Evolutionary conservation across 2,113 vertebrate species (phyloP), one percentile per base, ranked within the genome.

Genomic region (Sula dactylatra): DNA sequence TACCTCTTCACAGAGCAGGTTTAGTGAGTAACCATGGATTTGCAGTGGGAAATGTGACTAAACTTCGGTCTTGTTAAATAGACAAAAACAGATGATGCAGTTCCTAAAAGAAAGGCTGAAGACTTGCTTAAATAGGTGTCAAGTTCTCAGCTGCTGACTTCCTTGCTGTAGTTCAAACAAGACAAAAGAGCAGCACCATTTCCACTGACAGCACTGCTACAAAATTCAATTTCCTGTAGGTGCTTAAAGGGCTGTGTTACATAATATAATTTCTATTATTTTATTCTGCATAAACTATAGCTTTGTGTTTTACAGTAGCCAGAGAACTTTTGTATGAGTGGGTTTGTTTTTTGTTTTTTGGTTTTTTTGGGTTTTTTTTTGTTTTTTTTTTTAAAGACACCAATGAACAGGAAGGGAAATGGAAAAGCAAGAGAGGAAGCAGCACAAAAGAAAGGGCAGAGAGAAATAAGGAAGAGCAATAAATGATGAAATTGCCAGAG

Each of bases 1-100:
- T n/a, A 20, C 12, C 24, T 45, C 76, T 34, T 20, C 13, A 16
- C 25, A 5, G 11, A 26, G 56, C 44, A 52, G 2, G 0, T 11
- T 13, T 10, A 16, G 2, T 1, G 6, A 38, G 29, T n/a, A n/a
- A 0, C 0, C 6, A 4, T 8, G 13, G 44, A 24, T 19, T 13
- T 24, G 6, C 27, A 0, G 0, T 5, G 47, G 44, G 73, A 38
- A 47, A 7, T 9, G 38, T 1, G 73, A 7, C n/a, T 45, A 31
- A 38, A 18, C 6, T 50, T 34, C 9, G 24, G 24, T 32, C 44
- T 19, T 27, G 6, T 62, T 50, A 55, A 10, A 5, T 9, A 34
- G 31, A 16, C 49, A 62, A 32, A 25, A 50, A 0, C 7, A 25
- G 32, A 3, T 1, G 4, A 10, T 29, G 24, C 26, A 40, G 32